Conservation (phyloP, 2,888 invertebrate genomes). For the Cyclophora albipunctata region DNA sequence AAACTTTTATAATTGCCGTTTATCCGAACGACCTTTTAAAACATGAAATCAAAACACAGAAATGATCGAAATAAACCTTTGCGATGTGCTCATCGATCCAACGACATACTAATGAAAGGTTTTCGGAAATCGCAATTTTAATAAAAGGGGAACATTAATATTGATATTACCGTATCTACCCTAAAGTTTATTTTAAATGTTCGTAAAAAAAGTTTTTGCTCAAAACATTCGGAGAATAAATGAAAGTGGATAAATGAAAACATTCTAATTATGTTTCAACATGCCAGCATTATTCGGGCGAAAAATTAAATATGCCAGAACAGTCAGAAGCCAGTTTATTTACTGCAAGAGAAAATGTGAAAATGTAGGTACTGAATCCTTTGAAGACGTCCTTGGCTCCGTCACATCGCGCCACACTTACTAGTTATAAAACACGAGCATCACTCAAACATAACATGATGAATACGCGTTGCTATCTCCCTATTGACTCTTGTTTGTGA, state of each 20-base stretch:
- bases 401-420: constrained; percentile 7
- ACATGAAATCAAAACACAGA: not conserved
- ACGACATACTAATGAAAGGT: too few relatives aligned
- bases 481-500: constrained; percentile 5
- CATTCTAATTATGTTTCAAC: constrained; percentile 14
- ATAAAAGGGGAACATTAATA: too few relatives aligned
- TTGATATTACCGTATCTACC: too few relatives aligned
- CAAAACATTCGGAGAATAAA: not conserved
- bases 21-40: constrained; percentile 13
- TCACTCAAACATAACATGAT: constrained; percentile 12
- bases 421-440: constrained; percentile 2
- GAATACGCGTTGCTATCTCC: not conserved
- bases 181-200: too few relatives aligned
- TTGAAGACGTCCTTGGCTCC: constrained; percentile 15
- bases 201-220: too few relatives aligned
- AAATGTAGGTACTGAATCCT: constrained; percentile 12
- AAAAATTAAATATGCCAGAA: constrained; percentile 18
- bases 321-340: constrained; percentile 6
- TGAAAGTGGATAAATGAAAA: too few relatives aligned
- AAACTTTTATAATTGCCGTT: constrained; percentile 31
- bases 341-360: constrained; percentile 7
- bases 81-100: too few relatives aligned
- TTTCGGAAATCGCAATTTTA: too few relatives aligned
- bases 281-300: constrained; percentile 13
- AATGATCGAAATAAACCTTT: too few relatives aligned